Base-by-base conservation (phyloP, 2,797 vertebrate genomes). In the Eospalax fontanierii region DNA sequence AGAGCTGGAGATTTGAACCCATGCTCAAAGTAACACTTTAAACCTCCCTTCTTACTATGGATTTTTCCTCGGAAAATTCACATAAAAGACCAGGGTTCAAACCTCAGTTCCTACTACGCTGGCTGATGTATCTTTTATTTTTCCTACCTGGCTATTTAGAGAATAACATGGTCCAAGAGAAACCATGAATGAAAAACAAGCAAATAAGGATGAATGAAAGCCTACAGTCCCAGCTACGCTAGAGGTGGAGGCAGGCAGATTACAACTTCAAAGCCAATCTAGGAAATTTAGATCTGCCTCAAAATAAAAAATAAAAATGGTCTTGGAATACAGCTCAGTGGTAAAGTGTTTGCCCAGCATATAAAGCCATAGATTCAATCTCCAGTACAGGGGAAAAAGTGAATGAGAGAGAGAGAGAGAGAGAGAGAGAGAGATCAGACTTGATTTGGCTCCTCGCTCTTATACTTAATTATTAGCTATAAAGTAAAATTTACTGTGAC, bases 381-480 rank as follows among this genome's bases (percentile, higher is more conserved):
- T 50, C 30, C 19, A n/a, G 14, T n/a, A 74, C 10, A 33, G 30
- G 15, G 8, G 5, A 30, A 66, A 33, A 66, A 28, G 30, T 11
- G 16, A 28, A 65, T 5, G 26, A 11, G 6, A 50, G 46, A 63
- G 7, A 63, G 18, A 26, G 26, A 63, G 61, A 24, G 26, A 63
- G 61, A 26, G 26, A 63, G 61, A 26, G 26, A 63, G 0, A 26
- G 30, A 35, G 3, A 7, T 38, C 21, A 24, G 33, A 46, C 1
- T 65, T 61, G 15, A 28, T 78, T 71, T 66, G 46, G 93, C 54
- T 65, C 16, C 33, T 54, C 59, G 9, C 33, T 87, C 38, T 90
- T 92, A 89, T 1, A 66, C 46, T 94, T 59, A 94, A 46, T 63
- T 63, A 54, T 28, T 50, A 88, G 14, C 65, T 82, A 50, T 75